Conservation (phyloP, 2,113 vertebrate species). For the Paraplagusia blochii region DNA sequence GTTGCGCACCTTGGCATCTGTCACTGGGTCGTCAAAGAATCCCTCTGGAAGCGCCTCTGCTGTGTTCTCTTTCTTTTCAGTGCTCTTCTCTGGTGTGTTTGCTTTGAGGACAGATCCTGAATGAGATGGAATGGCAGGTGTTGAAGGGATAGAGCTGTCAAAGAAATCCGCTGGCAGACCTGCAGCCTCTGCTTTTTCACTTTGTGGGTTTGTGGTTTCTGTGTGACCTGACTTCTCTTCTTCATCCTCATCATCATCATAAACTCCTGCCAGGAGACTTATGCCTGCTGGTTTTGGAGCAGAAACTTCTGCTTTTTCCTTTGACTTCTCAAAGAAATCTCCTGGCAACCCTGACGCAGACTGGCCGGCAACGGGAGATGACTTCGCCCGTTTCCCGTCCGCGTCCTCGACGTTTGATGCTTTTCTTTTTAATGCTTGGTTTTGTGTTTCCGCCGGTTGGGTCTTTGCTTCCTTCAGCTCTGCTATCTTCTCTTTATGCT, state of each 20-base stretch:
- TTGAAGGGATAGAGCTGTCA: constrained; percentile 76
- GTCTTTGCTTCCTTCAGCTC: constrained; percentile 78
- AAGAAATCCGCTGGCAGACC: constrained; percentile 80
- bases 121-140: constrained; percentile 77
- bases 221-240: constrained; percentile 31
- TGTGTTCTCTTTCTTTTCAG: constrained; percentile 84
- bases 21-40: constrained; percentile 96
- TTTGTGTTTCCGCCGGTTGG: constrained; percentile 29
- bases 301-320: neutral
- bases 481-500: constrained; percentile 85
- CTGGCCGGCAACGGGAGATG: constrained; percentile 26
- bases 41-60: constrained; percentile 93
- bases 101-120: constrained; percentile 91
- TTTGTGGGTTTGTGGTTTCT: constrained; percentile 3
- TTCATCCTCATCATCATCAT: constrained; percentile 74
- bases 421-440: constrained; percentile 78
- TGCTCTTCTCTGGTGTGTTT: constrained; percentile 77
- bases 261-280: constrained; percentile 77
- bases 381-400: constrained; percentile 76
- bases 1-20: constrained; percentile 92
- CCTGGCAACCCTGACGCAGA: constrained; percentile 63
- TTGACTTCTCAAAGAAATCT: constrained; percentile 71
- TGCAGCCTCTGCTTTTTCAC: constrained; percentile 32
- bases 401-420: constrained; percentile 61
- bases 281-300: constrained; percentile 54